phyloP scores from a whole-genome alignment of 2,888 invertebrate genomes.

The Carabus problematicus region DNA sequence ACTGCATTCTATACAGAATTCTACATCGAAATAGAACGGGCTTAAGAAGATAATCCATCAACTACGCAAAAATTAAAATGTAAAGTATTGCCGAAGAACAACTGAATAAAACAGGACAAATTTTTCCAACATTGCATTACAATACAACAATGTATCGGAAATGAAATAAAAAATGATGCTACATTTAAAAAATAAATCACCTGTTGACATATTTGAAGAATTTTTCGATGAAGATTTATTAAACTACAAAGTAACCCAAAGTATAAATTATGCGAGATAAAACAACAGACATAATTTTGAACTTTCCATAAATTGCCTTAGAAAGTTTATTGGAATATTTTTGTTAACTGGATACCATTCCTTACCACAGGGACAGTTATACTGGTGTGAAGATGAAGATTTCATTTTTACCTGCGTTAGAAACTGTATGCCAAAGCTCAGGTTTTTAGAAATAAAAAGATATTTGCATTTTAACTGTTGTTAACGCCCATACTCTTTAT shows the following conservation, averaged over 20 bases:
- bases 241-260: slow-evolving; percentile 4
- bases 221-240: slow-evolving; percentile 22
- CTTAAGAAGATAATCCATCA: too few relatives aligned
- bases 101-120: slow-evolving; percentile 5
- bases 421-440: slow-evolving; percentile 27
- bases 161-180: slow-evolving; percentile 7
- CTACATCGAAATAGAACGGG: too few relatives aligned
- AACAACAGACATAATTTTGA: slow-evolving; percentile 21
- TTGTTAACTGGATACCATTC: slow-evolving; percentile 31
- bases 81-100: neutral
- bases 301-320: slow-evolving; percentile 19
- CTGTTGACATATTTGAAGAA: slow-evolving; percentile 26
- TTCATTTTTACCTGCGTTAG: slow-evolving; percentile 13
- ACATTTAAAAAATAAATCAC: slow-evolving; percentile 22
- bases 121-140: neutral
- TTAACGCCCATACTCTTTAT: slow-evolving; percentile 20
- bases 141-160: slow-evolving; percentile 4
- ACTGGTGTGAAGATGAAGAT: slow-evolving; percentile 40
- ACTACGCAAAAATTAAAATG: neutral
- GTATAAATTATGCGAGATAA: slow-evolving; percentile 17
- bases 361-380: slow-evolving; percentile 28
- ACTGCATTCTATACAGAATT: too few relatives aligned
- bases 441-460: slow-evolving; percentile 32
- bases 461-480: slow-evolving; percentile 28
- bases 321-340: slow-evolving; percentile 30